Evolutionary conservation across 2,113 vertebrate species (phyloP), one percentile per base, ranked within the genome.

Genomic region (Scatophagus argus): DNA sequence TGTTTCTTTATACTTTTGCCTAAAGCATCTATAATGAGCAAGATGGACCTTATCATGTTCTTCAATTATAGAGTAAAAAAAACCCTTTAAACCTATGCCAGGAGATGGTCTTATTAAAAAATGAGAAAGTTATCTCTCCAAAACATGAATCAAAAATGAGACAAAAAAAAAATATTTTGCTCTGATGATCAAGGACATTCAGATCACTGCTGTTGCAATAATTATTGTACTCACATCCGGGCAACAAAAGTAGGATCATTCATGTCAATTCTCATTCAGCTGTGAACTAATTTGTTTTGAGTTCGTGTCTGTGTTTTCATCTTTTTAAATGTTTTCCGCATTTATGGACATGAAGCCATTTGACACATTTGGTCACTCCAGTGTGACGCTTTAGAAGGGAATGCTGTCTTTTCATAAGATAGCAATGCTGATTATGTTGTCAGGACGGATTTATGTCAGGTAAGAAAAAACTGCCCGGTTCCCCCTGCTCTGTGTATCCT

Each of bases 21-120:
- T 92, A 84, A 90, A 94, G 90, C 89, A 52, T 87, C 83, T 86
- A 79, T 91, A 91, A 93, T 90, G 87, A 91, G 90, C 74, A 71
- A 90, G 88, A 91, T 72, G 90, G 87, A 91, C 86, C 78, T 88
- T 74, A 90, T 88, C 76, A 2, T 77, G 60, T 75, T 72, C 54
- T 79, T 84, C 71, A 78, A 75, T 83, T 75, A 63, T 39, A 32
- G 11, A 23, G 49, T n/a, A 21, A 44, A 16, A 63, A 73, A 70
- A 81, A 80, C 13, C 60, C 87, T 91, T 83, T 82, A 82, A 87
- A 86, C 86, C 29, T 8, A 14, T 92, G 91, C 92, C 92, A 83
- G 76, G 8, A 89, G 74, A 88, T 58, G 64, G 58, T 88, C 65
- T 82, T 74, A 74, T 81, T 89, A 75, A 86, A 85, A 61, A 66